These are phyloP conservation scores for Sarotherodon lohbergeri DNA, from an alignment of 2,113 vertebrate species.

Conservation along the genomic window DNA sequence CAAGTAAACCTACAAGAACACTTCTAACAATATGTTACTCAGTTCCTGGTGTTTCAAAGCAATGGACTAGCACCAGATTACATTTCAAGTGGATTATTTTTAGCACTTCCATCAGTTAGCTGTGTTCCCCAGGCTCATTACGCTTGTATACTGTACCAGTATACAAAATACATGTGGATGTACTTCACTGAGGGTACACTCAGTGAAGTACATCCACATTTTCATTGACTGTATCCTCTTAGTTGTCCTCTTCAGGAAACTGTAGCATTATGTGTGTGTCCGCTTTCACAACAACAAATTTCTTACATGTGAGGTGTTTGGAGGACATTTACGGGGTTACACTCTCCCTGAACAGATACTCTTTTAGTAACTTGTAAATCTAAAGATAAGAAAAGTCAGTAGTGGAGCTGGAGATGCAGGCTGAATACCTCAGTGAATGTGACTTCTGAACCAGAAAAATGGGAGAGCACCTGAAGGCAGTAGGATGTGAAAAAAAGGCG, in stretches of 20 bases:
- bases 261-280: neutral
- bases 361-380: neutral
- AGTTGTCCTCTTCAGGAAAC: neutral
- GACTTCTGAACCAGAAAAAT: neutral
- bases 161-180: neutral
- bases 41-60: neutral
- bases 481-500: neutral
- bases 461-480: slow-evolving; percentile 18
- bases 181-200: neutral
- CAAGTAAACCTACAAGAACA: neutral
- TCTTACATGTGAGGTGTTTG: neutral
- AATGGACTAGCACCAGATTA: neutral
- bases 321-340: neutral
- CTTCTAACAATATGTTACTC: neutral
- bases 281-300: neutral
- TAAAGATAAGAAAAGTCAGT: neutral
- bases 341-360: neutral
- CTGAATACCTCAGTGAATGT: neutral
- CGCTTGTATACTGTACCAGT: neutral
- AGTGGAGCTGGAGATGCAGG: neutral
- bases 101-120: neutral
- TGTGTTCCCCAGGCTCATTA: neutral
- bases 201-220: neutral
- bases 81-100: neutral
- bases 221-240: neutral